Conservation (phyloP, 2,888 invertebrate genomes). For the Antheraea assamensis region DNA sequence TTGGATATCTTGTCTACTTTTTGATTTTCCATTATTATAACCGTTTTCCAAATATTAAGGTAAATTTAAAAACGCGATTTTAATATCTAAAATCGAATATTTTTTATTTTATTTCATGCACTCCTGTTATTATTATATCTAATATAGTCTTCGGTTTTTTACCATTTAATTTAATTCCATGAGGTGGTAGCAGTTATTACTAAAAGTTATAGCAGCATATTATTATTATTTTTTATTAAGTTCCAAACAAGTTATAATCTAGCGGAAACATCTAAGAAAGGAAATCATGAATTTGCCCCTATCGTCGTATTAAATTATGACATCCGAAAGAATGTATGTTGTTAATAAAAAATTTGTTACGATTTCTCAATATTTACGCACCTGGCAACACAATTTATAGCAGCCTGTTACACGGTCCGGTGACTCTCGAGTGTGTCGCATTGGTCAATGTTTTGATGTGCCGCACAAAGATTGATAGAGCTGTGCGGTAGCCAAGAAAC, state of each 20-base stretch:
- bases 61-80: too few relatives aligned
- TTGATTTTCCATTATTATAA: too few relatives aligned
- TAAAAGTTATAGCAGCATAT: neutral
- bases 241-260: neutral
- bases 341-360: neutral
- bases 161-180: neutral
- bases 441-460: slow-evolving; percentile 13
- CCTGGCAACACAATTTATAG: slow-evolving; percentile 15
- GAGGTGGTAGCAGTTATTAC: neutral
- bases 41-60: too few relatives aligned
- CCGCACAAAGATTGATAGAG: slow-evolving; percentile 5
- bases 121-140: too few relatives aligned
- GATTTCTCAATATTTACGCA: neutral
- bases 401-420: neutral
- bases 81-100: too few relatives aligned
- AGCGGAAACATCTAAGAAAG: neutral
- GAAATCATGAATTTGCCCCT: neutral
- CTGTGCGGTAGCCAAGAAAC: neutral
- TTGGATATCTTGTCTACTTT: too few relatives aligned
- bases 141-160: too few relatives aligned
- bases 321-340: neutral
- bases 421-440: slow-evolving; percentile 6
- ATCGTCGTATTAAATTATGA: neutral
- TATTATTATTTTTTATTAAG: neutral
- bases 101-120: too few relatives aligned